Conservation (phyloP, 1,140 invertebrate species). For the Aradophagus sp. region DNA sequence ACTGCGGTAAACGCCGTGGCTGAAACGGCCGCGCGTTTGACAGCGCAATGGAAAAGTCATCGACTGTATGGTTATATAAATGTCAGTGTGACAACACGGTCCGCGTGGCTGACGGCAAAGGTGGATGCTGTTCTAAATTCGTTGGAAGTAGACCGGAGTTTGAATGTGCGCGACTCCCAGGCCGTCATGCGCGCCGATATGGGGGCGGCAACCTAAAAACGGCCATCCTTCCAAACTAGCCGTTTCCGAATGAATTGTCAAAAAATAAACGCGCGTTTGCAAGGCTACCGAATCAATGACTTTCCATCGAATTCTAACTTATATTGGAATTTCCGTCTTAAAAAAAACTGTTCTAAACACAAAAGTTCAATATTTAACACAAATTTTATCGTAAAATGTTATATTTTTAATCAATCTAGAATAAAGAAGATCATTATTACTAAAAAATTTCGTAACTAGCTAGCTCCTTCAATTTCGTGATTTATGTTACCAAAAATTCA, state of each 20-base stretch:
- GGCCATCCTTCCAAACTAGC: conserved; percentile 10
- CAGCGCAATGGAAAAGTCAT: conserved; percentile 32
- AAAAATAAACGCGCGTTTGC: too few species aligned
- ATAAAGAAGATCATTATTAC: too few species aligned
- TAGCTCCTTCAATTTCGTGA: too few species aligned
- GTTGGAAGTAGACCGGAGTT: conserved; percentile 57
- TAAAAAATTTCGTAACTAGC: too few species aligned
- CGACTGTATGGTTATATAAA: conserved; percentile 55
- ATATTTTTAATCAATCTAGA: too few species aligned
- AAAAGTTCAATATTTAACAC: too few species aligned
- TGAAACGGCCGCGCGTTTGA: conserved; percentile 16
- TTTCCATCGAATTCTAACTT: too few species aligned
- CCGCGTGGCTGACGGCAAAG: conserved; percentile 49
- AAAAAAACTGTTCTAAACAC: too few species aligned
- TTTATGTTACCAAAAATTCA: too few species aligned
- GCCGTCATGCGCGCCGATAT: conserved; percentile 28
- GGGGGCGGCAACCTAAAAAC: conserved; percentile 36
- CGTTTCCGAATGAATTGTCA: conserved; percentile 10
- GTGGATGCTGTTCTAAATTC: conserved; percentile 68
- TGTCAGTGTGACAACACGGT: conserved; percentile 52
- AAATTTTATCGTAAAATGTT: too few species aligned
- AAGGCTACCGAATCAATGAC: too few species aligned
- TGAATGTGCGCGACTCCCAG: conserved; percentile 7
- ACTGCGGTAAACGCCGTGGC: neutral
- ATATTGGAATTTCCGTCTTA: too few species aligned